Evolutionary conservation across 2,888 invertebrate genomes (phyloP), one percentile per base, ranked within the genome.

Genomic region (Eupeodes luniger): DNA sequence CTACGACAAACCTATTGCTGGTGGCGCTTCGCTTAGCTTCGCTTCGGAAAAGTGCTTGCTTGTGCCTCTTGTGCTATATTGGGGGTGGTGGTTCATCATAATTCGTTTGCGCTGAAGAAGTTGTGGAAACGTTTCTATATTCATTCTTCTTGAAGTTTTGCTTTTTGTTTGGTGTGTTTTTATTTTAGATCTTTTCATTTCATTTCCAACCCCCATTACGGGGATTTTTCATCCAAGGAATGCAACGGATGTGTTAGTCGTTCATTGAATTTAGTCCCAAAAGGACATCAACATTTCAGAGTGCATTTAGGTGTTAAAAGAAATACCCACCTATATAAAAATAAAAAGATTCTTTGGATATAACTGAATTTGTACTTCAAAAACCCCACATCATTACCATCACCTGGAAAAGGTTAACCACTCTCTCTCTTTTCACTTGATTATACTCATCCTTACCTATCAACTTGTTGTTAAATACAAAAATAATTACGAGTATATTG

Each of bases 211-310:
- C 59, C 76, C 67, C 69, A 74, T 76, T 69, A 64, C 34, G 47
- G 76, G 72, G 62, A 74, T 59, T 81, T 70, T 84, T 74, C 72
- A 77, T 80, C 81, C 74, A 83, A 74, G 61, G 62, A 84, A 84
- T 84, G 75, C 14, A 62, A 74, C 80, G 51, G 62, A 59, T 77
- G 77, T 72, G 67, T 57, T 77, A 87, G 87, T 87, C 80, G 87
- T 81, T 84, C 76, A 77, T 69, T 84, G 80, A 80, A 80, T 87
- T 74, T n/a, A 69, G 87, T 87, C 87, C 87, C 72, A 57, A 67
- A 80, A 87, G 87, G 87, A 87, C 84, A 77, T 81, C 27, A 47
- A 34, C 47, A 16, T 53, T 66, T 49, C 40, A 40, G 49, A 66
- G 66, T 66, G 70, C 53, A 44, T 19, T 34, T 51, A 12, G 27